Base-by-base conservation (phyloP, 2,797 vertebrate genomes). In the Amblyopsis hoosieri region DNA sequence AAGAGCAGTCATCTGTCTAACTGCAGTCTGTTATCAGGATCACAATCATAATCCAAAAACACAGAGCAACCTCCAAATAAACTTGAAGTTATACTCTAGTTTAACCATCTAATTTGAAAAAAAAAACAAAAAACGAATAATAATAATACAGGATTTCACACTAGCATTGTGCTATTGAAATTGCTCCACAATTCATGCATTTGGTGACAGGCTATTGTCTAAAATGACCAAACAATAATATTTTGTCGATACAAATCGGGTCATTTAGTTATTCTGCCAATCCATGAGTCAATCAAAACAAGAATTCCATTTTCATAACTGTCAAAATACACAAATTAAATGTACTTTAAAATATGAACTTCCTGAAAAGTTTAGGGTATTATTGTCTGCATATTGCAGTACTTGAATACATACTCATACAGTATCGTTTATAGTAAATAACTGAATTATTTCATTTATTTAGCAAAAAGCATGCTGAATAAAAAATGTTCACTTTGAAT, bases 381-480 rank as follows among this genome's bases (percentile, higher is more conserved):
- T 89, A 83, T 89, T 88, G 87, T 92, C 92, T 92, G 92, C 91
- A 92, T 88, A 93, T 83, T 91, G 91, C 91, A 92, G 90, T 92
- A 93, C 91, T 91, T 84, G 82, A 87, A 90, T 86, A 90, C 85
- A 92, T 92, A 92, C 91, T 91, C 89, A 91, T 93, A 93, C 90
- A 93, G 92, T 92, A 93, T 92, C 80, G 88, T 92, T 90, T 90
- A 91, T 92, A 89, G 89, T 90, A 90, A 91, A 92, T 93, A 92
- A 91, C 87, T 90, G 87, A 91, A 91, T 91, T 91, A 91, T 90
- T 92, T 92, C 80, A 87, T 92, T 91, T 89, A 89, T 78, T 90
- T 91, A 93, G 90, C 90, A 91, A 93, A 92, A 93, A 87, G 89
- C 92, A 94, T 93, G 92, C 92, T 91, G 74, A 86, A 90, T 92